Evolutionary conservation across 2,113 vertebrate genomes (phyloP).

Genomic region (Erythrolamprus reginae): DNA sequence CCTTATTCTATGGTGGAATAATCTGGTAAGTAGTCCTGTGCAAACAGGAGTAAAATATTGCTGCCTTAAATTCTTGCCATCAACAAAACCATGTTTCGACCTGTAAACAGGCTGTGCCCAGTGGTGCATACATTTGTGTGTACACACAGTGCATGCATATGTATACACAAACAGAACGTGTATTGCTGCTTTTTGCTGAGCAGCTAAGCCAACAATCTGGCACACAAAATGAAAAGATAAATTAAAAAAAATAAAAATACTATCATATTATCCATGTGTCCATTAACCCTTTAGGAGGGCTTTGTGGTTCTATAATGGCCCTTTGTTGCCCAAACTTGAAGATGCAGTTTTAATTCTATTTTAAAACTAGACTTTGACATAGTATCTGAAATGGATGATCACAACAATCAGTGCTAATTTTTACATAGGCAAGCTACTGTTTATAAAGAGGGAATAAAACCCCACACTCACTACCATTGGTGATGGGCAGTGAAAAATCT

Average conservation of each 20-base stretch:
- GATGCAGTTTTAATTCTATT: not conserved
- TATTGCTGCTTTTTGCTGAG: not conserved
- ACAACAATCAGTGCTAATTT: not conserved
- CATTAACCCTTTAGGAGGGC: not conserved
- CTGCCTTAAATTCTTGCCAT: not conserved
- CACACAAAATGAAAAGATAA: not conserved
- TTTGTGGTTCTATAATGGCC: not conserved
- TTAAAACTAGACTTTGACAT: not conserved
- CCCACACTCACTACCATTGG: not conserved
- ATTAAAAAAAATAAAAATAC: not conserved
- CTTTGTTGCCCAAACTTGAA: not conserved
- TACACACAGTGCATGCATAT: not conserved
- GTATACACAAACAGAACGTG: not conserved
- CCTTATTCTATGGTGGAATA: slow-evolving; percentile 96
- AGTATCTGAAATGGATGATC: not conserved
- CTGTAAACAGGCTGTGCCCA: not conserved
- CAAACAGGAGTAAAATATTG: not conserved
- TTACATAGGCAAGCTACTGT: not conserved
- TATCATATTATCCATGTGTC: not conserved
- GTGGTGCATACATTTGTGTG: not conserved
- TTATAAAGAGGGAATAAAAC: not conserved
- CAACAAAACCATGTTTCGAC: not conserved
- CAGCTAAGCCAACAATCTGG: not conserved
- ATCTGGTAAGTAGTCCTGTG: slow-evolving; percentile 80
- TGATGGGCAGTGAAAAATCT: not conserved